A percentile compares a stretch with the other conserved stretches of the same genome.
phyloP scores from a whole-genome alignment of 92 coral and sea anemone genomes.

The Epizoanthus illoricatus region DNA sequence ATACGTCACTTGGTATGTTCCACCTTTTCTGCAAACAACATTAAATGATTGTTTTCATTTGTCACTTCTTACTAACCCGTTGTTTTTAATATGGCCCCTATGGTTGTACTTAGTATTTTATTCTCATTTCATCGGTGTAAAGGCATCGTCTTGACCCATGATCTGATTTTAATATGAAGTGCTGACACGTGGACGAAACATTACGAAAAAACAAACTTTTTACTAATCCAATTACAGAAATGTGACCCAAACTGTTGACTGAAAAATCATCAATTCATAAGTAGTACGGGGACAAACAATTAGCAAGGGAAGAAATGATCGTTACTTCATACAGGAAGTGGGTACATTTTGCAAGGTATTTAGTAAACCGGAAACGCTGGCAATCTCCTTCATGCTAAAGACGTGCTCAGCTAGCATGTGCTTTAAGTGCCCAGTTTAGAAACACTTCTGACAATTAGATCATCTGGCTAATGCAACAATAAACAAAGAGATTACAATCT shows the following conservation, averaged over 20 bases:
- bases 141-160: constrained; percentile 31
- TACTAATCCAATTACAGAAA: constrained; percentile 41
- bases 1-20: neutral
- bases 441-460: constrained; percentile 42
- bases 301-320: constrained; percentile 12
- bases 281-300: constrained; percentile 27
- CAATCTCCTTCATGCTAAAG: constrained; percentile 14
- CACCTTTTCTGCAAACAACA: constrained; percentile 21
- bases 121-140: constrained; percentile 10
- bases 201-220: constrained; percentile 30
- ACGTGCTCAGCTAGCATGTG: constrained; percentile 27
- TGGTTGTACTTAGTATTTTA: constrained; percentile 9
- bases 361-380: constrained; percentile 33
- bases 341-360: constrained; percentile 15
- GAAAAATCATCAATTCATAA: constrained; percentile 34
- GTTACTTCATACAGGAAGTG: constrained; percentile 33
- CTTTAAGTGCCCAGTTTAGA: constrained; percentile 39
- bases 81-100: constrained; percentile 10
- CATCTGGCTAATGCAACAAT: constrained; percentile 38
- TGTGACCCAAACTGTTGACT: constrained; percentile 28
- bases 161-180: constrained; percentile 21
- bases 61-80: neutral
- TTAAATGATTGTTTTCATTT: constrained; percentile 13
- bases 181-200: constrained; percentile 44
- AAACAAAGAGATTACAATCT: constrained; percentile 40